Percentiles rank a stretch among this genome's conserved stretches.
Conservation (phyloP, 2,888 invertebrate genomes). For the Idaea dimidiata region DNA sequence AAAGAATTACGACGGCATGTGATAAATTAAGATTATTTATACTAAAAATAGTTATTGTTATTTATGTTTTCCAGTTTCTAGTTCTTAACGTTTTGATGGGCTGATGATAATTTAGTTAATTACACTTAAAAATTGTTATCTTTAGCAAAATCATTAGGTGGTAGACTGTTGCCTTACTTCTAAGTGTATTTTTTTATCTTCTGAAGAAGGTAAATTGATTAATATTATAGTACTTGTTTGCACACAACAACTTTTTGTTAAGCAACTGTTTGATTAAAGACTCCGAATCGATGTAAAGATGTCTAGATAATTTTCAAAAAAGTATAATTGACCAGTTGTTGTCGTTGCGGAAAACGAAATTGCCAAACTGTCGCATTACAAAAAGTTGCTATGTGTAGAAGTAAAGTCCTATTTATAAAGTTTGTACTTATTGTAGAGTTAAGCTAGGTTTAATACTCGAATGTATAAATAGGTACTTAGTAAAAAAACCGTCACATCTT, state of each 20-base stretch:
- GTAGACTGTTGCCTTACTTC: background rate
- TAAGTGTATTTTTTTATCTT: background rate
- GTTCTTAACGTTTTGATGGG: conserved; percentile 4
- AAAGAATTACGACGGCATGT: conserved; percentile 22
- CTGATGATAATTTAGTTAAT: conserved; percentile 1
- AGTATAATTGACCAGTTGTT: background rate
- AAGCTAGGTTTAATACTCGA: background rate
- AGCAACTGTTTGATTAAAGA: background rate
- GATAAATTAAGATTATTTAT: conserved; percentile 17
- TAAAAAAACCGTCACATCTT: background rate
- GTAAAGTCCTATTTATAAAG: background rate
- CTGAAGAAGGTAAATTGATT: background rate
- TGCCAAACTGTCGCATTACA: background rate
- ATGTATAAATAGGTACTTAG: background rate
- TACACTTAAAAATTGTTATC: background rate
- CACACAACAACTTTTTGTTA: background rate
- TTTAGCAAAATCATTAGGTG: background rate
- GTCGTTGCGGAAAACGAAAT: background rate
- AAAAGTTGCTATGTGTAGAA: background rate
- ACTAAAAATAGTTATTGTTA: background rate
- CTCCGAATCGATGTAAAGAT: background rate
- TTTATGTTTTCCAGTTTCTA: background rate
- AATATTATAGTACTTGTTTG: background rate
- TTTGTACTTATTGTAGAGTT: background rate
- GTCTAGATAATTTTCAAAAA: background rate